Evolutionary conservation across 1,140 invertebrate genomes (phyloP).

Genomic region (Plectrocnemia conspersa): DNA sequence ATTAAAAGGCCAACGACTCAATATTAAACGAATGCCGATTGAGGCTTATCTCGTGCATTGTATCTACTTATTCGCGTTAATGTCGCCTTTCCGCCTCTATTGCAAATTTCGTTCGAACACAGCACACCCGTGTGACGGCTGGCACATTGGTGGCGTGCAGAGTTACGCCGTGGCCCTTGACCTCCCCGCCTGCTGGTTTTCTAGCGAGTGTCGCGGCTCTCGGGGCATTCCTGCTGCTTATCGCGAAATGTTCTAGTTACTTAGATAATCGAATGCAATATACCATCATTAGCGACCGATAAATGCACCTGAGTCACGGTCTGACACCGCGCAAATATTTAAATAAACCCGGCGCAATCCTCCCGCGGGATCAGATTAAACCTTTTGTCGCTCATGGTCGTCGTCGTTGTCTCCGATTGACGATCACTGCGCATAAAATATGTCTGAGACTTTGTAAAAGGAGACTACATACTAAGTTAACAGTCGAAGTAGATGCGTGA

Average conservation of each 20-base stretch:
- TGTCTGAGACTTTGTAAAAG: too few species aligned
- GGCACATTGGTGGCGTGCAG: conserved; percentile 8
- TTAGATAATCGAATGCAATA: conserved; percentile 31
- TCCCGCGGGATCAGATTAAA: too few species aligned
- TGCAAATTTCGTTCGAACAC: too few species aligned
- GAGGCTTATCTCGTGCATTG: too few species aligned
- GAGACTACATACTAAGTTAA: too few species aligned
- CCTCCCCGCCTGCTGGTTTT: conserved; percentile 14
- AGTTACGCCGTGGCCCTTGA: conserved; percentile 21
- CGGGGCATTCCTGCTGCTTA: conserved; percentile 18
- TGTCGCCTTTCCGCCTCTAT: too few species aligned
- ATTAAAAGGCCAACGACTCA: too few species aligned
- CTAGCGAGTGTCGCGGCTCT: conserved; percentile 13
- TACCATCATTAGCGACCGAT: conserved; percentile 32
- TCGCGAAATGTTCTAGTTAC: conserved; percentile 32
- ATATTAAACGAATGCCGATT: too few species aligned
- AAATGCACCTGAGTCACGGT: conserved; percentile 15
- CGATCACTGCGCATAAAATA: not conserved
- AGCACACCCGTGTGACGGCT: too few species aligned
- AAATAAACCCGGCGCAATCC: too few species aligned
- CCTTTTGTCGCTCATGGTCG: conserved; percentile 1
- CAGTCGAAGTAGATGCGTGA: too few species aligned
- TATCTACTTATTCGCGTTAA: too few species aligned
- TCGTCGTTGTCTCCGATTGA: not conserved
- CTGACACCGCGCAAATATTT: conserved; percentile 1